phyloP scores from a whole-genome alignment of 1,140 invertebrate species.

The Nephila pilipes region DNA sequence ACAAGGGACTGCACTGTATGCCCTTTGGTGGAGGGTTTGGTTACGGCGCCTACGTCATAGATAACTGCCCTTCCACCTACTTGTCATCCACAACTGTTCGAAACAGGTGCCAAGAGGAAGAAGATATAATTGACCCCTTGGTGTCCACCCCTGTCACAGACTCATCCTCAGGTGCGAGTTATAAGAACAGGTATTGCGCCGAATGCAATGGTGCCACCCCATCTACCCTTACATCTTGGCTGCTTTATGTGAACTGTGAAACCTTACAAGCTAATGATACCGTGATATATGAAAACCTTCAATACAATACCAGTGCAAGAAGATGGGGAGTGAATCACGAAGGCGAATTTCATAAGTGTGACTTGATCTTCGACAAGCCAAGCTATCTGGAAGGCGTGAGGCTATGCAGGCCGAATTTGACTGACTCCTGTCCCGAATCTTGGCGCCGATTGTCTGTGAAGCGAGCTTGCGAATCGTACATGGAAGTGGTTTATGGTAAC shows the following conservation, averaged over 20 bases:
- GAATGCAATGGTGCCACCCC: slow-evolving; percentile 81
- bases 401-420: background rate
- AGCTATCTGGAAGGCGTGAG: background rate
- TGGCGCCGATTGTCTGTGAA: background rate
- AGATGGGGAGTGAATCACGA: slow-evolving; percentile 8
- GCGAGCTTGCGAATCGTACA: background rate
- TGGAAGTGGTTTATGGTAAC: background rate
- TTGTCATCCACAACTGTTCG: background rate
- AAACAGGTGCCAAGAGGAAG: slow-evolving; percentile 17
- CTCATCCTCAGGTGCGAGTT: slow-evolving; percentile 81
- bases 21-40: background rate
- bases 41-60: slow-evolving; percentile 35
- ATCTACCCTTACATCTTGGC: background rate
- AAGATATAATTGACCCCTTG: slow-evolving; percentile 80
- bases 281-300: background rate
- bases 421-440: background rate
- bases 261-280: background rate
- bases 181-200: slow-evolving; percentile 84
- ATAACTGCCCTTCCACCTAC: background rate
- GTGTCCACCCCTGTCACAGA: slow-evolving; percentile 82
- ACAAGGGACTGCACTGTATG: background rate
- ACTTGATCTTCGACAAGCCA: slow-evolving; percentile 1
- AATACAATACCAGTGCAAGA: background rate
- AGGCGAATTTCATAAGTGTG: background rate
- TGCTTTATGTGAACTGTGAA: background rate